Evolutionary conservation across 2,888 invertebrate species (phyloP).

Genomic region (Stramonita haemastoma): DNA sequence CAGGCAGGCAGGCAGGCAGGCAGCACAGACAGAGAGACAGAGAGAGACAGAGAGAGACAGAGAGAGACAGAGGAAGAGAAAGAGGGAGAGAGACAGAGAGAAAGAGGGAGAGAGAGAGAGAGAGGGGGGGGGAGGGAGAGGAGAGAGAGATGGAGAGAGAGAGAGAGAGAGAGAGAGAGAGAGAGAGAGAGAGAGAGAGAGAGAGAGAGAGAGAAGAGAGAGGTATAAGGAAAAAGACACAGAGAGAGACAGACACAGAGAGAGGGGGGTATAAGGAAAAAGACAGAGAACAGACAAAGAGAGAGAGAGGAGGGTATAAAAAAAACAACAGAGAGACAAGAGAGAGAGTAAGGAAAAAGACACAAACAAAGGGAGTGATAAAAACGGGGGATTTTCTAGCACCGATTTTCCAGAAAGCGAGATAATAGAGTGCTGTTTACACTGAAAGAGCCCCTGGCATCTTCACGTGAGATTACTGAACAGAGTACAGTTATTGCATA

Average conservation of each 20-base stretch:
- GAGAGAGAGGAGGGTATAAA: neutral
- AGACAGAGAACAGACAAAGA: neutral
- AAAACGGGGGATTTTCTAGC: too few relatives aligned
- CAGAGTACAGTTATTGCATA: too few relatives aligned
- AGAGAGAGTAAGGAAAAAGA: too few relatives aligned
- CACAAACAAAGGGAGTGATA: too few relatives aligned
- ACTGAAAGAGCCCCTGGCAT: too few relatives aligned
- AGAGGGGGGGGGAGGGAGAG: neutral
- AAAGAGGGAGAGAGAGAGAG: constrained; percentile 12
- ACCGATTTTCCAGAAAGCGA: too few relatives aligned
- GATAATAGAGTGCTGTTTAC: too few relatives aligned
- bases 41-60: neutral
- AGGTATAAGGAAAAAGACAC: neutral
- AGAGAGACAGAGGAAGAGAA: neutral
- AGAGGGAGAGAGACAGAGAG: neutral
- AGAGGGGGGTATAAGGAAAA: neutral
- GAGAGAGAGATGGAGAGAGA: neutral
- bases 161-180: too few relatives aligned
- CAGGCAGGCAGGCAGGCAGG: neutral
- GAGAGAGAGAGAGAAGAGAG: neutral
- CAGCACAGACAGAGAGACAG: neutral
- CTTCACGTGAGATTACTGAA: too few relatives aligned
- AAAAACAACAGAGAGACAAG: too few relatives aligned
- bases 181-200: neutral
- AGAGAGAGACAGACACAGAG: neutral